Conservation (phyloP, 2,888 invertebrate genomes). For the Acanthopleura granulata region DNA sequence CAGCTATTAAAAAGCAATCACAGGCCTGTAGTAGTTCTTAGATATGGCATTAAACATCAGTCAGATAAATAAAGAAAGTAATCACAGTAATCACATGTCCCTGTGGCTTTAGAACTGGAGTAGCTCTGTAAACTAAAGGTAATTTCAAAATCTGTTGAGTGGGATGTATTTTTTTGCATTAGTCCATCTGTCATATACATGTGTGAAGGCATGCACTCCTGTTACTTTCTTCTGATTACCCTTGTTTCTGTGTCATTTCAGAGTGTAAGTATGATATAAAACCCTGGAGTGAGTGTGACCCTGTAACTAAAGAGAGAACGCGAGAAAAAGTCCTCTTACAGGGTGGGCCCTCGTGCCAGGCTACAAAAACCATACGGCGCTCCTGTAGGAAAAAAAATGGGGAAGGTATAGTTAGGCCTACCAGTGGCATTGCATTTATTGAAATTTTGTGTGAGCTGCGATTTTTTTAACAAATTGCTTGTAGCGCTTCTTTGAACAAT, state of each 20-base stretch:
- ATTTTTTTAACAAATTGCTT: too few relatives aligned
- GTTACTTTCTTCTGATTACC: neutral
- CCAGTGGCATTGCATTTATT: neutral
- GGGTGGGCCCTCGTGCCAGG: slow-evolving; percentile 28
- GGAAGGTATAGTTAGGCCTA: slow-evolving; percentile 11
- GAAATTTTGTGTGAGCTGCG: neutral
- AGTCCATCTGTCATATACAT: too few relatives aligned
- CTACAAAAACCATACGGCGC: slow-evolving; percentile 39
- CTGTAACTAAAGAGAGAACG: slow-evolving; percentile 28
- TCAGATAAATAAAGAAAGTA: too few relatives aligned
- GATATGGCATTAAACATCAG: too few relatives aligned
- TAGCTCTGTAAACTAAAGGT: too few relatives aligned
- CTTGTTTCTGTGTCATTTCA: slow-evolving; percentile 23
- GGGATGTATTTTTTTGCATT: too few relatives aligned
- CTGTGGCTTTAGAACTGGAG: too few relatives aligned
- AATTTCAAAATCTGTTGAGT: too few relatives aligned
- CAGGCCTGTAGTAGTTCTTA: too few relatives aligned
- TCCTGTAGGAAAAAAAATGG: slow-evolving; percentile 37
- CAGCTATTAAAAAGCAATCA: too few relatives aligned
- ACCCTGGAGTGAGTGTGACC: slow-evolving; percentile 35
- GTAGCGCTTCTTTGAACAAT: too few relatives aligned
- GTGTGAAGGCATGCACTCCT: neutral
- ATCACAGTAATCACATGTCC: too few relatives aligned
- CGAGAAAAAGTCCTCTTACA: slow-evolving; percentile 31
- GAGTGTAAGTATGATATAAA: slow-evolving; percentile 37